A percentile compares a stretch with the other conserved stretches of the same genome.
phyloP scores from a whole-genome alignment of 2,113 vertebrate genomes.

The Bos javanicus region DNA sequence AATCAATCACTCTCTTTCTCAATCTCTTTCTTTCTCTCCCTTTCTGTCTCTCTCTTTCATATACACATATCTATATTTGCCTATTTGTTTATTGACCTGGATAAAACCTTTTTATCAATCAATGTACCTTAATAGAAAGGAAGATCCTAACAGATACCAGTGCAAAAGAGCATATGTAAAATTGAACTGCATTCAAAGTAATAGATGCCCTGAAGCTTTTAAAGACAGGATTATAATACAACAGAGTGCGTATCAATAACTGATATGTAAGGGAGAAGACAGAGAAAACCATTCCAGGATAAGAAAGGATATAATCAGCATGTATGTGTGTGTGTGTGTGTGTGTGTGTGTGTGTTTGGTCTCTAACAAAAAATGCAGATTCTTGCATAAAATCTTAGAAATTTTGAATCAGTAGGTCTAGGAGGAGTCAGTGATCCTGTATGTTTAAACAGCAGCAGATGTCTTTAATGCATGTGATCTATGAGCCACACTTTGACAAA shows the following conservation, averaged over 20 bases:
- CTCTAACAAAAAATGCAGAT: not conserved
- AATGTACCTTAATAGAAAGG: not conserved
- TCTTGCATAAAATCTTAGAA: not conserved
- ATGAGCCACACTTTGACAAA: not conserved
- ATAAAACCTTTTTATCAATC: not conserved
- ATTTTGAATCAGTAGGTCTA: not conserved
- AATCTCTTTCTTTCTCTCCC: not conserved
- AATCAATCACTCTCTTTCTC: not conserved
- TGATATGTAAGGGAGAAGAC: not conserved
- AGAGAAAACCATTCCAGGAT: not conserved
- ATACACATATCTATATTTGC: not conserved
- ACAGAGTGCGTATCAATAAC: not conserved
- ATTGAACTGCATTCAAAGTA: not conserved
- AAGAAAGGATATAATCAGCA: not conserved
- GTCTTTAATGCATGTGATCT: not conserved
- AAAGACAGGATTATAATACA: not conserved
- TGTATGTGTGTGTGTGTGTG: not conserved
- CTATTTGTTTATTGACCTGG: not conserved
- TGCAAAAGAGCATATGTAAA: not conserved
- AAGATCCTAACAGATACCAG: not conserved
- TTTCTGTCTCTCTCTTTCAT: not conserved
- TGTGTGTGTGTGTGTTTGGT: not conserved
- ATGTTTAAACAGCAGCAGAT: not conserved
- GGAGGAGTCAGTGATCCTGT: accelerated
- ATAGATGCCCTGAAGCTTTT: not conserved